Evolutionary conservation across 2,113 vertebrate species (phyloP), one percentile per base, ranked within the genome.

Genomic region (Lepus timidus): DNA sequence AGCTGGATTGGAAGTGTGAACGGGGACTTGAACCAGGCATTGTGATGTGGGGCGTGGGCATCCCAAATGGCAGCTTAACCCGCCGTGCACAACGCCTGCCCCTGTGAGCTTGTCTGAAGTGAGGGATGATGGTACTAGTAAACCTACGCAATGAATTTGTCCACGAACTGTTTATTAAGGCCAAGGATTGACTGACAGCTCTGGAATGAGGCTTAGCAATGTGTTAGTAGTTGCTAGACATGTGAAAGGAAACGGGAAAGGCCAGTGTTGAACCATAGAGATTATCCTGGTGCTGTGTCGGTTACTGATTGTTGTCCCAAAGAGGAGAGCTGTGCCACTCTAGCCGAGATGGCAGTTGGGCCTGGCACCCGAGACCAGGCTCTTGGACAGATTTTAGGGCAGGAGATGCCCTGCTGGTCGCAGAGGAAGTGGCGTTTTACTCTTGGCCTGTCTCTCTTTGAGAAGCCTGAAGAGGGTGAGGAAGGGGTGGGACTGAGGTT

Each of bases 161-260:
- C 68, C 49, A 6, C 39, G 80, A 83, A 27, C 44, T 23, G 64
- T 62, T 67, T 68, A 86, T 93, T 62, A 80, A 92, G 85, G 27
- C 49, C 58, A 73, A 31, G 23, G 74, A 64, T 71, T 85, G 92
- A 81, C 78, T 52, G 81, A 84, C 25, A 76, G 3, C 25, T 22
- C 62, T 29, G 7, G 31, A 71, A 78, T 79, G 67, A 90, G 62
- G 52, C 29, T 85, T 39, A 88, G 87, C 73, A 62, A 52, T 76
- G 36, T 79, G 44, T 86, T 92, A 96, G 76, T 55, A 81, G 61
- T 90, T 91, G 36, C 71, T 79, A 61, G 64, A 64, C 73, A 95
- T 92, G 33, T 25, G 44, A 79, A 55, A n/a, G 65, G 31, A 55
- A 78, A 29, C 74, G 13, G 83, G 67, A 85, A 88, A 93, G 92